phyloP scores from a whole-genome alignment of 2,797 vertebrate genomes.

The Urocyon cinereoargenteus region DNA sequence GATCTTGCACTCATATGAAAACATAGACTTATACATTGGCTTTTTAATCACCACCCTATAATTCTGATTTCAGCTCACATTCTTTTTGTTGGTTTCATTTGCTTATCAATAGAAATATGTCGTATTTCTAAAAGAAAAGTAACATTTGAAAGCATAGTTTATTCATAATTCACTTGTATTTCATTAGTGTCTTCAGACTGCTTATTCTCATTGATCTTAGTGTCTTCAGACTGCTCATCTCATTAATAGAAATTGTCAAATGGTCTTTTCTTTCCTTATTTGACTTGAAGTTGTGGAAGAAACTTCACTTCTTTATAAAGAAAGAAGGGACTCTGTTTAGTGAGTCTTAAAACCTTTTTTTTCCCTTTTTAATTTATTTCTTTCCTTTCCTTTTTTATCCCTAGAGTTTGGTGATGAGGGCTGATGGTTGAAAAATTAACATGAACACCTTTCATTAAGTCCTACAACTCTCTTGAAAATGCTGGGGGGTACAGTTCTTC shows the following conservation, averaged over 20 bases:
- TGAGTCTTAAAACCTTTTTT: conserved; percentile 9
- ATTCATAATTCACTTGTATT: not conserved
- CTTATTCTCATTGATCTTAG: not conserved
- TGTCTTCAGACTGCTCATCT: not conserved
- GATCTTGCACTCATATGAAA: not conserved
- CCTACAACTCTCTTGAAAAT: not conserved
- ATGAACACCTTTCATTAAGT: not conserved
- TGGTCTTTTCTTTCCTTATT: not conserved
- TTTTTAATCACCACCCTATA: not conserved
- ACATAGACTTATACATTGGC: not conserved
- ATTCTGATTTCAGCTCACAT: not conserved
- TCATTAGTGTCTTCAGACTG: not conserved
- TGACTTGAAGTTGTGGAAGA: not conserved
- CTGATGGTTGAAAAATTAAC: not conserved
- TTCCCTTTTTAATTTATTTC: not conserved
- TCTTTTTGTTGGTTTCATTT: conserved; percentile 2
- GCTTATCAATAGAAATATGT: not conserved
- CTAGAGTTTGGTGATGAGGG: not conserved
- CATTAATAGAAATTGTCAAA: not conserved
- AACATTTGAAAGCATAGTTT: not conserved
- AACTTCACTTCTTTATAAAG: not conserved
- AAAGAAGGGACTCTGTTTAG: not conserved
- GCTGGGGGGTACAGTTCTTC: not conserved
- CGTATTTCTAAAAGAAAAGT: not conserved
- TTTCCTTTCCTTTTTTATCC: not conserved